These are phyloP conservation scores for Xanthorhoe spadicearia DNA, from an alignment of 2,888 invertebrate genomes.

Conservation along the genomic window DNA sequence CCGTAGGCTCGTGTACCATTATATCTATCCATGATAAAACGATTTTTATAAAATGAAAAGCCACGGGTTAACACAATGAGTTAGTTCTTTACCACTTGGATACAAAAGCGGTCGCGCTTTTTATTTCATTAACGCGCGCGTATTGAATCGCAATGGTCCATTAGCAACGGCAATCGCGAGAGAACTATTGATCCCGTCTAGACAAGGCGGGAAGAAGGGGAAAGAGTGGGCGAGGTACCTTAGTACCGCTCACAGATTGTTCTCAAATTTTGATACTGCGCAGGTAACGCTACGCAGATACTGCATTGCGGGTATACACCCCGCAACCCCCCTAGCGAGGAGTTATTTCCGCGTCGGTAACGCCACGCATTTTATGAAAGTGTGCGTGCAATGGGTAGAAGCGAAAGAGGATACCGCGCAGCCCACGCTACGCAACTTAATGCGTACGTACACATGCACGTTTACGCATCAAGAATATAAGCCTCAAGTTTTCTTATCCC, in stretches of 20 bases:
- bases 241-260: neutral
- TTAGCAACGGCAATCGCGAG: neutral
- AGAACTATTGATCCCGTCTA: neutral
- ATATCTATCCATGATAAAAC: too few relatives aligned
- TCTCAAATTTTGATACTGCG: neutral
- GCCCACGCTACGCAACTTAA: neutral
- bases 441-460: neutral
- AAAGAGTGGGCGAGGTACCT: neutral
- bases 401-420: neutral
- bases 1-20: too few relatives aligned
- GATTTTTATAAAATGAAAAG: too few relatives aligned
- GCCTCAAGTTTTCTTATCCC: neutral
- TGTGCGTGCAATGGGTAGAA: neutral
- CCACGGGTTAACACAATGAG: too few relatives aligned
- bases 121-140: too few relatives aligned
- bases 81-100: too few relatives aligned
- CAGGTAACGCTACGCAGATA: slow-evolving; percentile 1
- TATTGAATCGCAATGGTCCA: neutral
- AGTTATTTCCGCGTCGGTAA: neutral
- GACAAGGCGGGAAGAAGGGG: neutral
- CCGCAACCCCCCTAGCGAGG: too few relatives aligned
- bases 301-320: neutral
- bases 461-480: neutral
- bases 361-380: neutral
- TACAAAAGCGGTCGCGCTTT: too few relatives aligned